Evolutionary conservation across 2,113 vertebrate species (phyloP).

Genomic region (Pelecanoides urinatrix): DNA sequence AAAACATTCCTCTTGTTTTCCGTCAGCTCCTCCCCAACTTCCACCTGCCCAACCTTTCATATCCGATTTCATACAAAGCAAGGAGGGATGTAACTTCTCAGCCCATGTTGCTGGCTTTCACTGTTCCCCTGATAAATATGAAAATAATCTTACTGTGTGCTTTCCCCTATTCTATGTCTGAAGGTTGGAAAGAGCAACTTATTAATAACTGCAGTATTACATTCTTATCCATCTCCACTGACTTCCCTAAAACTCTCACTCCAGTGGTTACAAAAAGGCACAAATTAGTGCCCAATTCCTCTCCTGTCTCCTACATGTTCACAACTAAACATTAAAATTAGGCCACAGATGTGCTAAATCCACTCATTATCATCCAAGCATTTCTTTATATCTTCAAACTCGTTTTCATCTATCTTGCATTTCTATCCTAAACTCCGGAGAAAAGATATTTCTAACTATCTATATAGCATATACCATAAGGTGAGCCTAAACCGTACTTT

Average conservation of each 20-base stretch:
- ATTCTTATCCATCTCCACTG: background rate
- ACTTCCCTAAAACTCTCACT: background rate
- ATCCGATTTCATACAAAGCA: background rate
- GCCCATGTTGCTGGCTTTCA: background rate
- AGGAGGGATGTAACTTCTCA: background rate
- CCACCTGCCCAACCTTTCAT: background rate
- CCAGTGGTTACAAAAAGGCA: background rate
- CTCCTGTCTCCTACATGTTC: background rate
- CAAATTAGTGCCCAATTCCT: background rate
- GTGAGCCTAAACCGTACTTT: background rate
- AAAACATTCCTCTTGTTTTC: background rate
- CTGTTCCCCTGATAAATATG: background rate
- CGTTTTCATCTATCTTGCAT: background rate
- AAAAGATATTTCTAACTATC: background rate
- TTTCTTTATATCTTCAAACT: background rate
- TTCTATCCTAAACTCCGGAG: background rate
- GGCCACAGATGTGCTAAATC: background rate
- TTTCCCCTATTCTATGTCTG: background rate
- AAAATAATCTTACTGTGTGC: background rate
- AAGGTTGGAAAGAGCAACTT: background rate
- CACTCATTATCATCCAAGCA: background rate
- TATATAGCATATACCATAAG: background rate
- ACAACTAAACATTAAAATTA: background rate
- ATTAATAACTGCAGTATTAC: background rate
- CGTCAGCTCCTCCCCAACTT: background rate